Evolutionary conservation across 2,797 vertebrate genomes (phyloP), one percentile per base, ranked within the genome.

Genomic region (Peromyscus nudipes): DNA sequence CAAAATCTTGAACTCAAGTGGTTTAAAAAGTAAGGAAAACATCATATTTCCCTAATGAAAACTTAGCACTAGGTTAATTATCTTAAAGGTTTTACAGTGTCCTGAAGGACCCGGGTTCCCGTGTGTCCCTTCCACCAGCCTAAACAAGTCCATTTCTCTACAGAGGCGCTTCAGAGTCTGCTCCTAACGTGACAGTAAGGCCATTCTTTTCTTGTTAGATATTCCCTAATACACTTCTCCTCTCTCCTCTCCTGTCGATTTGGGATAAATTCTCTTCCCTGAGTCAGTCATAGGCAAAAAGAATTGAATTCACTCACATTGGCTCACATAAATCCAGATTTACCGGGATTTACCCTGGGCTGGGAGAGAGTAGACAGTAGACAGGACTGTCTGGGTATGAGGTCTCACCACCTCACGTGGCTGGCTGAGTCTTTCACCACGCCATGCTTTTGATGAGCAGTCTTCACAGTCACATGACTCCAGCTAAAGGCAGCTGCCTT

Each of bases 211-310:
- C 52, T 93, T 82, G 46, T 43, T 73, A 90, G 21, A 25, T 17
- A 73, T 23, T 5, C 19, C 11, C 34, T 14, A 29, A 34, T 52
- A 16, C n/a, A 94, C 77, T 64, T 81, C 37, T 23, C n/a, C 10
- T 84, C 57, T 92, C 34, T 81, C 71, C n/a, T 89, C 71, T 87
- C 80, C 64, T 23, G 23, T 65, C 93, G 76, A 88, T 94, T 60
- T 91, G 13, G 6, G 10, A 69, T 85, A 96, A 87, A 96, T 82
- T 81, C 40, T 40, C 62, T 27, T 94, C 31, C 84, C 3, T 73
- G 83, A 87, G 57, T 31, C 16, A 43, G 37, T 81, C 55, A 93
- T 17, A 92, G 19, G 55, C 57, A 85, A 87, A 52, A 92, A 97
- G 40, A 96, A 37, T 5, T 67, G 6, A 43, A 71, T 52, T 89